These are phyloP conservation scores for Pipistrellus kuhlii DNA, from an alignment of 2,797 vertebrate genomes.

Conservation along the genomic window DNA sequence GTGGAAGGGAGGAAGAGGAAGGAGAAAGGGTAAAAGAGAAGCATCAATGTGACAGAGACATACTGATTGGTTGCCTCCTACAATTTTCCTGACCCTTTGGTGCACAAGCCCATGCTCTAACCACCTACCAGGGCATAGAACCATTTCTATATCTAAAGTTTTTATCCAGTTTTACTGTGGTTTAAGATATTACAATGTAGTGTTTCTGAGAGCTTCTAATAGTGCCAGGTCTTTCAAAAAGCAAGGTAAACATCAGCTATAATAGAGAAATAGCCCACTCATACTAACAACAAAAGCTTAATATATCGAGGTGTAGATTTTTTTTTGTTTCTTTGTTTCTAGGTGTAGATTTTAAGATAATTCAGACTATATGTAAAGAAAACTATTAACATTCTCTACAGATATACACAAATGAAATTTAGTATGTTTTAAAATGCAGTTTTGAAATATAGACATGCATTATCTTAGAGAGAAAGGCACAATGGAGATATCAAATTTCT, in stretches of 20 bases:
- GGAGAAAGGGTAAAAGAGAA: no score
- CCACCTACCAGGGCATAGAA: neutral
- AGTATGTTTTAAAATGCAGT: neutral
- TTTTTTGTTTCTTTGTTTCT: no score
- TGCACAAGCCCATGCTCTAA: no score
- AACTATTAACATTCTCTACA: neutral
- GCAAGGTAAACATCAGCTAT: neutral
- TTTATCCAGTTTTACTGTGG: neutral
- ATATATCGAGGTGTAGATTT: no score
- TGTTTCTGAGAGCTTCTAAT: neutral
- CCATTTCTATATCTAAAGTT: neutral
- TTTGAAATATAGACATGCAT: neutral
- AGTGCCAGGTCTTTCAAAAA: neutral
- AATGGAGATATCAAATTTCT: neutral
- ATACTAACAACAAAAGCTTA: neutral
- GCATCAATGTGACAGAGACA: no score
- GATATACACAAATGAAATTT: neutral
- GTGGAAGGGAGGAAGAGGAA: no score
- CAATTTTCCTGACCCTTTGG: no score
- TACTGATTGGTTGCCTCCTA: no score
- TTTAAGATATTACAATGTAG: neutral
- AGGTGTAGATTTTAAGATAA: neutral
- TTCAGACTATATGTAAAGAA: neutral
- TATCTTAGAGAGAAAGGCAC: neutral
- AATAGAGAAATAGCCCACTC: neutral